Evolutionary conservation across 2,888 invertebrate species (phyloP).

Genomic region (Mongoloraphidia duomilia): DNA sequence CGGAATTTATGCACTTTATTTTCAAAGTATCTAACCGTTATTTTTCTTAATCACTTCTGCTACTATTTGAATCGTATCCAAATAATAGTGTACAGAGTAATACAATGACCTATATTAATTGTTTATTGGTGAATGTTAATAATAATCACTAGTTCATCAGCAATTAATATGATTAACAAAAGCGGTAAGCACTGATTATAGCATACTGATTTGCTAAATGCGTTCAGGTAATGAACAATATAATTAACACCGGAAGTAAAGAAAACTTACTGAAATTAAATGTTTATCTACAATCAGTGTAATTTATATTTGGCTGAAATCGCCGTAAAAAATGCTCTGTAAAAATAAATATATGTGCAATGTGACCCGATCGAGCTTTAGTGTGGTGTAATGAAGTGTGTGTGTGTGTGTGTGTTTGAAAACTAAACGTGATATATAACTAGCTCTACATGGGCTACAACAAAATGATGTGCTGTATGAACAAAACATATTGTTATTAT

Average conservation of each 20-base stretch:
- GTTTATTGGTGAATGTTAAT: no score
- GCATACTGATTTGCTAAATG: no score
- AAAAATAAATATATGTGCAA: not conserved
- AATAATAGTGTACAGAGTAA: no score
- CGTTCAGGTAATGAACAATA: not conserved
- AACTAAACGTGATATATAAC: not conserved
- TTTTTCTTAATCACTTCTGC: no score
- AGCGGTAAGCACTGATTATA: no score
- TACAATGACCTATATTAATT: no score
- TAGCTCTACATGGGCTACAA: not conserved
- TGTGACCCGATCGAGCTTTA: constrained; percentile 3
- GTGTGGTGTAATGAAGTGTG: not conserved
- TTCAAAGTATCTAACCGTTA: no score
- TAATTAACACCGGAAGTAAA: not conserved
- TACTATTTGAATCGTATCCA: no score
- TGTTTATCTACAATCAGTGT: not conserved
- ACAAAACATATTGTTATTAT: not conserved
- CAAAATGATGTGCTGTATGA: not conserved
- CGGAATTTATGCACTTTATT: no score
- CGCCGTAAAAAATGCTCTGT: not conserved
- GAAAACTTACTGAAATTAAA: no score
- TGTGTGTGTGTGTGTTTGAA: not conserved
- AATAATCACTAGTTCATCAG: no score
- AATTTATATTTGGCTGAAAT: not conserved
- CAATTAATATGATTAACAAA: no score